Evolutionary conservation across 2,113 vertebrate genomes (phyloP).

Genomic region (Microcebus ravelobensis): DNA sequence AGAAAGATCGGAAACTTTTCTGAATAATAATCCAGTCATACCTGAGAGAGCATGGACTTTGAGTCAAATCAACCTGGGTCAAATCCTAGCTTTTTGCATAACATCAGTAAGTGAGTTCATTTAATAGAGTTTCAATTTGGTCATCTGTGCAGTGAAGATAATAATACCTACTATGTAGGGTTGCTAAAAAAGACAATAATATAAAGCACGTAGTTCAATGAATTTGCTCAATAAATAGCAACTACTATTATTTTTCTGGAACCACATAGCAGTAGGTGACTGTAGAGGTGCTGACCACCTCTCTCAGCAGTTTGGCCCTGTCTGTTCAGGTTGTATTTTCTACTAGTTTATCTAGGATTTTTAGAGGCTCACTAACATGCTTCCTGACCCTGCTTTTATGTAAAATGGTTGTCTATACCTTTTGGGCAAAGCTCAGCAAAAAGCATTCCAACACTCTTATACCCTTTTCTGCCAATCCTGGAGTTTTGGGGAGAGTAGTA

Average conservation of each 20-base stretch:
- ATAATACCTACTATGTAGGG: background rate
- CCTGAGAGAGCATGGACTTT: background rate
- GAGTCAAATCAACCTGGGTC: background rate
- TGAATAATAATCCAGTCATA: background rate
- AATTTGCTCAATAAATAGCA: background rate
- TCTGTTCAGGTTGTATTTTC: background rate
- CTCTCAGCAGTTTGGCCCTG: background rate
- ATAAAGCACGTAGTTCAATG: background rate
- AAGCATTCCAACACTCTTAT: background rate
- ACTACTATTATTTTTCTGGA: background rate
- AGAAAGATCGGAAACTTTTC: background rate
- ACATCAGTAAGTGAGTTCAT: background rate
- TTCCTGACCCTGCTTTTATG: background rate
- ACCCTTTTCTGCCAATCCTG: too few relatives aligned
- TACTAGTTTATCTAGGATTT: background rate
- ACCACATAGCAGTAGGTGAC: fast-evolving
- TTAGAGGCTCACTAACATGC: background rate
- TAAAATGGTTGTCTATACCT: background rate
- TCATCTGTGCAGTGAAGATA: background rate
- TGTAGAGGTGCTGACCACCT: background rate
- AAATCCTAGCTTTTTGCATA: background rate
- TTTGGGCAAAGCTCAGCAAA: background rate
- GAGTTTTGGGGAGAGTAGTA: background rate
- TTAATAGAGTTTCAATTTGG: background rate
- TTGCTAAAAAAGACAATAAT: background rate